These are phyloP conservation scores for Crotophaga sulcirostris DNA, from an alignment of 2,113 vertebrate species.

Conservation along the genomic window DNA sequence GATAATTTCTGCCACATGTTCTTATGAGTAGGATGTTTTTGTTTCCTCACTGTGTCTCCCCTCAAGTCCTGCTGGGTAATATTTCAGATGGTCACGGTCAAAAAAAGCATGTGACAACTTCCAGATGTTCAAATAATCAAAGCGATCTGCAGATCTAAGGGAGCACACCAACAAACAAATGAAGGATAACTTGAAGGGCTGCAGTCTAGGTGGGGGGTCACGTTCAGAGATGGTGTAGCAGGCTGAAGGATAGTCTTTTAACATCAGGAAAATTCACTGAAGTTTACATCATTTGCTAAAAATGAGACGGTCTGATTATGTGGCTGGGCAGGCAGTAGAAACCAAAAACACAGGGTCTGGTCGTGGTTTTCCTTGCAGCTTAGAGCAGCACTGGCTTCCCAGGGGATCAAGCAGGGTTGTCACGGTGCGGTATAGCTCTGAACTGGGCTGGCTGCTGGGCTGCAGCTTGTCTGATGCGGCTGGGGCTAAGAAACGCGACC, in stretches of 20 bases:
- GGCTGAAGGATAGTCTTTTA: neutral
- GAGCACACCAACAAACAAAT: slow-evolving; percentile 68
- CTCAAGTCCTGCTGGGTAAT: slow-evolving; percentile 71
- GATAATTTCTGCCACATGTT: slow-evolving; percentile 77
- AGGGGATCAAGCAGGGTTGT: fast-evolving
- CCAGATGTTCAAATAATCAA: slow-evolving; percentile 78
- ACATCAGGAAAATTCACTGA: slow-evolving; percentile 15
- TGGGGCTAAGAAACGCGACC: neutral
- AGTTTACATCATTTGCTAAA: slow-evolving; percentile 1
- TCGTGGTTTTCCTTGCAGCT: neutral
- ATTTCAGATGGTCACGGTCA: slow-evolving; percentile 73
- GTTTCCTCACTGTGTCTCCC: slow-evolving; percentile 68
- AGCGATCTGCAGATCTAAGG: slow-evolving; percentile 70
- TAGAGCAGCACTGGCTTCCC: neutral
- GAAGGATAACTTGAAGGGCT: slow-evolving; percentile 60
- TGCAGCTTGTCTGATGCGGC: neutral
- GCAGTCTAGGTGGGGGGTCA: slow-evolving; percentile 59
- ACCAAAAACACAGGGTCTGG: neutral
- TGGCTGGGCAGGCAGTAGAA: neutral
- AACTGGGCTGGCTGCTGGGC: neutral
- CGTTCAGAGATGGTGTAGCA: neutral
- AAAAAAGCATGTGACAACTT: slow-evolving; percentile 68
- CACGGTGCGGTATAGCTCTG: fast-evolving
- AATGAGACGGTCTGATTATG: neutral
- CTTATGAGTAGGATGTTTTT: slow-evolving; percentile 74